Evolutionary conservation across 2,797 vertebrate species (phyloP).

Genomic region (Pogonophryne albipinna): DNA sequence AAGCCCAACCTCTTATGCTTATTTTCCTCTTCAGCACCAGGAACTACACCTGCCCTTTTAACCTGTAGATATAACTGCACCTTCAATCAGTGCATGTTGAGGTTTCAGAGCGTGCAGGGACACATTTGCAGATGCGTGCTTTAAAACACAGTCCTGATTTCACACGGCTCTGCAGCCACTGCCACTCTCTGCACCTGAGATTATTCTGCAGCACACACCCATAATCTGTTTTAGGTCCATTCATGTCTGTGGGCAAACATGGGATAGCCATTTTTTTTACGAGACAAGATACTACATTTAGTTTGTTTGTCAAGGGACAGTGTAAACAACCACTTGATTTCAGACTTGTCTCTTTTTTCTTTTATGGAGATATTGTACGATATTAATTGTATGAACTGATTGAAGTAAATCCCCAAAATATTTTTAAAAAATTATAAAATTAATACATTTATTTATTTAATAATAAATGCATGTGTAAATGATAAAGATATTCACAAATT

Average conservation of each 20-base stretch:
- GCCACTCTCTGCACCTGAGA: no score
- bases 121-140: neutral
- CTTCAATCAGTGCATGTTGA: neutral
- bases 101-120: constrained; percentile 1
- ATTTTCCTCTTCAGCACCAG: neutral
- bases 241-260: neutral
- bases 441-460: no score
- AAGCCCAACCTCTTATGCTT: neutral
- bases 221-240: neutral
- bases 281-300: neutral
- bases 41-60: neutral
- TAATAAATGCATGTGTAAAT: no score
- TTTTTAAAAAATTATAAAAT: no score
- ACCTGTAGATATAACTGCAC: neutral
- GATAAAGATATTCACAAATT: no score
- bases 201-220: constrained; percentile 16
- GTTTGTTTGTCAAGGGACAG: no score
- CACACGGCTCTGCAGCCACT: neutral
- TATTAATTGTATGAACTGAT: no score
- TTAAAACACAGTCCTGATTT: neutral
- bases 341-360: no score
- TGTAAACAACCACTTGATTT: no score
- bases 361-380: no score
- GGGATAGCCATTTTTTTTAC: accelerated
- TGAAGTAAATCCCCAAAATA: no score